Percentiles rank a stretch among this genome's conserved stretches.
phyloP scores from a whole-genome alignment of 2,797 vertebrate species.

The Fratercula arctica region DNA sequence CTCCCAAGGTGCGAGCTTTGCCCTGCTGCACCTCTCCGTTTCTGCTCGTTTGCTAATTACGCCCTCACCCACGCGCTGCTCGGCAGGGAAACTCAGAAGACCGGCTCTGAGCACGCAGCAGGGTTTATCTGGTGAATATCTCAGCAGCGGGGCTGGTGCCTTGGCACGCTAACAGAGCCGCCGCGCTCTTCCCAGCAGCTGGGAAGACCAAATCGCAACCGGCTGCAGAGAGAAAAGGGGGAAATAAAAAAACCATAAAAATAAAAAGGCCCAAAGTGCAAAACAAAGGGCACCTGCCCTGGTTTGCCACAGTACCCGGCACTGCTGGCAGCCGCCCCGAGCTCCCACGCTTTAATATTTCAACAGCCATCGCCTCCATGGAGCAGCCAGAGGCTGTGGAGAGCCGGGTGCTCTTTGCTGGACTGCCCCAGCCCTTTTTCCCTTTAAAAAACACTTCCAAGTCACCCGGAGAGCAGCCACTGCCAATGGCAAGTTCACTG shows the following conservation, averaged over 20 bases:
- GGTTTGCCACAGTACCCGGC: neutral
- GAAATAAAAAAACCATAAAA: accelerated
- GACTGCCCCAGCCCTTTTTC: neutral
- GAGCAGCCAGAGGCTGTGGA: neutral
- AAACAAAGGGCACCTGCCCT: conserved; percentile 23
- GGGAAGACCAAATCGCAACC: neutral
- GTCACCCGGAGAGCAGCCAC: neutral
- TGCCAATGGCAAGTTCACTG: neutral
- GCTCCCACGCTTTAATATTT: neutral
- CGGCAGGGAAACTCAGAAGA: neutral
- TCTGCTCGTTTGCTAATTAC: neutral
- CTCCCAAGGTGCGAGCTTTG: neutral
- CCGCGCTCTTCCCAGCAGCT: neutral
- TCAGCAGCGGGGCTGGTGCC: neutral
- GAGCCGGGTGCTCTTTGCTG: neutral
- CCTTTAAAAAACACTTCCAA: neutral
- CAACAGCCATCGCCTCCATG: neutral
- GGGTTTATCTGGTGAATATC: conserved; percentile 15
- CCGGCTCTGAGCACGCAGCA: neutral
- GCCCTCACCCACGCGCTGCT: neutral
- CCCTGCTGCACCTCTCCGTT: neutral
- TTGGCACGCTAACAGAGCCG: conserved; percentile 1
- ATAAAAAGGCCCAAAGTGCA: neutral
- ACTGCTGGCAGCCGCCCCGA: neutral
- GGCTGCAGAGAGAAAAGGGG: neutral